A percentile compares a stretch with the other conserved stretches of the same genome.
Conservation (phyloP, 2,888 invertebrate species). For the Eremobia ochroleuca region DNA sequence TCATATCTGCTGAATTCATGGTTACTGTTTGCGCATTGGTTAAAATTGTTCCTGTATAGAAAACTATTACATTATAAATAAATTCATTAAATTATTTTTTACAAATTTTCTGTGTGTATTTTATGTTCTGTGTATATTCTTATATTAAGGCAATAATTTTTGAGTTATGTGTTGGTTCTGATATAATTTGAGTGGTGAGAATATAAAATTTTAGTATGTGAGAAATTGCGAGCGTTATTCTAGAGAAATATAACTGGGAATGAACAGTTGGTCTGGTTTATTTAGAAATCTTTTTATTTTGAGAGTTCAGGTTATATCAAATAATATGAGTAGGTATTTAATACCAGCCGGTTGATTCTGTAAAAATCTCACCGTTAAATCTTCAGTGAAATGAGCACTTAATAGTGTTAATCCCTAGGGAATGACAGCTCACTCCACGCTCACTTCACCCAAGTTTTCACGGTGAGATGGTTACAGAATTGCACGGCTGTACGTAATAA, state of each 20-base stretch:
- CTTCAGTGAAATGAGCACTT: too few relatives aligned
- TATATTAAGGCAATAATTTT: constrained; percentile 15
- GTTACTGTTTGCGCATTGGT: background rate
- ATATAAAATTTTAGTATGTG: constrained; percentile 35
- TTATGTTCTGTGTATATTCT: constrained; percentile 22
- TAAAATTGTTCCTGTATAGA: background rate
- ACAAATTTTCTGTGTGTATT: background rate
- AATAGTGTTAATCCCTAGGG: too few relatives aligned
- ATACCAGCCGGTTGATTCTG: too few relatives aligned
- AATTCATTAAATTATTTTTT: too few relatives aligned
- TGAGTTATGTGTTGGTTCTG: constrained; percentile 26
- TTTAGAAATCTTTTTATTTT: constrained; percentile 14
- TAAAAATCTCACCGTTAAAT: too few relatives aligned
- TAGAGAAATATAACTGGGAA: constrained; percentile 10
- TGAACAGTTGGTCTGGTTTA: background rate
- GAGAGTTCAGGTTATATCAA: background rate
- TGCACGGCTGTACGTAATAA: background rate
- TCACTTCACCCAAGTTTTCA: too few relatives aligned
- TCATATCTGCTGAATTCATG: background rate
- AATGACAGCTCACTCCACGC: too few relatives aligned
- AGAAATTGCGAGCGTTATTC: constrained; percentile 12
- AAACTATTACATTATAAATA: too few relatives aligned
- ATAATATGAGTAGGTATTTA: background rate
- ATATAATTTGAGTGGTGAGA: constrained; percentile 19
- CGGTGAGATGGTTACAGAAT: too few relatives aligned